Percentiles rank a stretch among this genome's conserved stretches.
Evolutionary conservation across 1,140 invertebrate species (phyloP).

Genomic region (Microplitis mediator): DNA sequence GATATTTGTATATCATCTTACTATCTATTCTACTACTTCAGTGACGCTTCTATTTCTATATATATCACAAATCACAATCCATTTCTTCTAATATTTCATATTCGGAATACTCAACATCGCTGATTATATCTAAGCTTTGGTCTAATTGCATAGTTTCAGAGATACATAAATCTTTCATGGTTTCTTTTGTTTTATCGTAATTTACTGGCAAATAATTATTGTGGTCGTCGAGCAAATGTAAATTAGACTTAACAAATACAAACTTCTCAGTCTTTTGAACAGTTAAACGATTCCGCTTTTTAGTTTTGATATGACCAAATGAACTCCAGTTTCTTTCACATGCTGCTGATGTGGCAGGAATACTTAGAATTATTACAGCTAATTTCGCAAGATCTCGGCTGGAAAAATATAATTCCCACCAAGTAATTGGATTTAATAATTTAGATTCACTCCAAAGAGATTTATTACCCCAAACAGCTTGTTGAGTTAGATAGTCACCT

Average conservation of each 20-base stretch:
- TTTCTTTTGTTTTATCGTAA: too few species aligned
- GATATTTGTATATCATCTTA: too few species aligned
- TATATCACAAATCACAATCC: too few species aligned
- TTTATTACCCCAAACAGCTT: not conserved
- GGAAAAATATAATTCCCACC: slow-evolving; percentile 2
- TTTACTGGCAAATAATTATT: too few species aligned
- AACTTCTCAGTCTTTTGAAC: slow-evolving; percentile 4
- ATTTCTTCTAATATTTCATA: too few species aligned
- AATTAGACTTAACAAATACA: slow-evolving; percentile 3
- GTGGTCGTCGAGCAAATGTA: slow-evolving; percentile 11
- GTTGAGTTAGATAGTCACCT: not conserved
- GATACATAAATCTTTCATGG: too few species aligned
- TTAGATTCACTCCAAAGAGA: slow-evolving; percentile 4
- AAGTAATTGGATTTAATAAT: not conserved
- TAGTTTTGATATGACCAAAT: slow-evolving; percentile 1
- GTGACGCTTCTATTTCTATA: too few species aligned
- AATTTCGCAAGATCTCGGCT: slow-evolving; percentile 6
- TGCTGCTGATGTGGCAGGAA: not conserved
- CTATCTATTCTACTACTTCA: too few species aligned
- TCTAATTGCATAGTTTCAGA: too few species aligned
- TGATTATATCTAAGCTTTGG: too few species aligned
- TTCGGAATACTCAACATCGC: too few species aligned
- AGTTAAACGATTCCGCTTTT: slow-evolving; percentile 8
- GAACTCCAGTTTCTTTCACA: slow-evolving; percentile 20
- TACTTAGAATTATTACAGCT: slow-evolving; percentile 8